Evolutionary conservation across 2,797 vertebrate species (phyloP), one percentile per base, ranked within the genome.

Genomic region (Pangasius krempfi): DNA sequence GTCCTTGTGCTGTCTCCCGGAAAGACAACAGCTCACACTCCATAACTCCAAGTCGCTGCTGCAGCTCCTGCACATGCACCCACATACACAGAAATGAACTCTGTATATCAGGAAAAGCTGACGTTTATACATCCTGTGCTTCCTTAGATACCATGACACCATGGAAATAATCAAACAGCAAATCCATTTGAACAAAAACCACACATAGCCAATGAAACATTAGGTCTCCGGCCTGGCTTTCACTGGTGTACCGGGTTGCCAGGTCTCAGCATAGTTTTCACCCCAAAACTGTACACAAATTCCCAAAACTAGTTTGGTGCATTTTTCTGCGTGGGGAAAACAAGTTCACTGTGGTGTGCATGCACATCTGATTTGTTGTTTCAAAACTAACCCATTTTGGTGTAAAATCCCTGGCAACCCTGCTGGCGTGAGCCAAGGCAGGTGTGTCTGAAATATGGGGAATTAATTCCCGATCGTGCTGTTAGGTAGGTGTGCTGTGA

Each of bases 21-120:
- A 93, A 93, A 14, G 95, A 94, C 25, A 94, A 95, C 52, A 99
- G 92, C 88, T 98, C 96, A 86, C 93, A 90, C 93, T 96, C 96
- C 96, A 98, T 94, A 86, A 97, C 96, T 44, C 91, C 91, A 62
- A 98, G 94, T 91, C 94, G 97, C 90, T 96, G 93, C 95, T 98
- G 97, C 90, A 99, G 94, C 94, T 96, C 95, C 98, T 99, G 90
- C 82, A 33, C 56, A 79, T n/a, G 86, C 30, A 80, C 58, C 88
- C 44, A 87, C 37, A 84, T 22, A 90, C 14, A 60, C 54, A 90
- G 44, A 85, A 58, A 91, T 1, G 72, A 52, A 73, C 50, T 27
- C 47, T 83, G 0, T 4, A n/a, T 47, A 60, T 60, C 22, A 60
- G 81, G 7, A 66, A 66, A 47, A 84, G 33, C 60, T 47, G 58